Evolutionary conservation across 2,797 vertebrate genomes (phyloP).

Genomic region (Otolemur crassicaudatus): DNA sequence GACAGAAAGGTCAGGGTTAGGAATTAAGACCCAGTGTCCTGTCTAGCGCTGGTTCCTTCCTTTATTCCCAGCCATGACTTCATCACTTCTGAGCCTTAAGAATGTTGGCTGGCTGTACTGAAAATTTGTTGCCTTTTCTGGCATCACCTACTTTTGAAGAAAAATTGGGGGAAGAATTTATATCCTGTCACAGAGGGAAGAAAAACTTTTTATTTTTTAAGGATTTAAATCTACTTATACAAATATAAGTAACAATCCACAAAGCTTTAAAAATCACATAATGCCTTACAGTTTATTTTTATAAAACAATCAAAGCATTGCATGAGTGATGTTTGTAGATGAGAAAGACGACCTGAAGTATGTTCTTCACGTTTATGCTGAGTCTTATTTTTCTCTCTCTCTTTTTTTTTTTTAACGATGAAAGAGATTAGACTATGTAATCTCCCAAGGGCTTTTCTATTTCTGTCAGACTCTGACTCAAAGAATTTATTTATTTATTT

Average conservation of each 20-base stretch:
- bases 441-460: neutral
- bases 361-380: neutral
- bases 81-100: neutral
- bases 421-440: neutral
- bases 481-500: neutral
- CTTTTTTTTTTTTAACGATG: neutral
- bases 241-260: neutral
- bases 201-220: neutral
- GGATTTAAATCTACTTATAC: neutral
- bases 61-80: neutral
- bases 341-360: neutral
- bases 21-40: neutral
- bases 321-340: neutral
- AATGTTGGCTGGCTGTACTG: neutral
- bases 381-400: neutral
- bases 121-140: constrained; percentile 23
- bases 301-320: neutral
- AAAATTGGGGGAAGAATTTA: constrained; percentile 9
- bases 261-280: neutral
- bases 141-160: neutral
- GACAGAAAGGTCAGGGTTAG: neutral
- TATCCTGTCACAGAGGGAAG: neutral
- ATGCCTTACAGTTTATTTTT: neutral
- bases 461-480: neutral
- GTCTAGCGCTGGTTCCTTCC: neutral